Conservation (phyloP, 2,113 vertebrate genomes). For the Narcine bancroftii region DNA sequence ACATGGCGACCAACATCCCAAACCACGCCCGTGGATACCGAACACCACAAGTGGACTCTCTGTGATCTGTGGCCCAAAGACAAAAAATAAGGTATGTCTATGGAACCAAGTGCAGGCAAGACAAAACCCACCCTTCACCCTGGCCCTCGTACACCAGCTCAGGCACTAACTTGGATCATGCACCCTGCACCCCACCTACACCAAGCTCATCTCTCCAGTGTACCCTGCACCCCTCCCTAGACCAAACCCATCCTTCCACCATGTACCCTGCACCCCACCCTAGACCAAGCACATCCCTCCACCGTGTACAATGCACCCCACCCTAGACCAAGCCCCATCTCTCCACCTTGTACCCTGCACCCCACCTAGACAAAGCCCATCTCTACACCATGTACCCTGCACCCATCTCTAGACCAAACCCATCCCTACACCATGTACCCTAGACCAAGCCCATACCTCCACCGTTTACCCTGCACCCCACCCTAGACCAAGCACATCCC, state of each 20-base stretch:
- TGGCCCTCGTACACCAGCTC: background rate
- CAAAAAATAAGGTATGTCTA: background rate
- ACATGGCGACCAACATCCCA: conserved; percentile 40
- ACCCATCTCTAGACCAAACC: too few species aligned
- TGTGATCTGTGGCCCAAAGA: conserved; percentile 41
- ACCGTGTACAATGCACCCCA: too few species aligned
- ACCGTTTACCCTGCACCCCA: too few species aligned
- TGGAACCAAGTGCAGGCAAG: background rate
- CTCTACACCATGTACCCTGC: too few species aligned
- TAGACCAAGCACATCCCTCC: background rate
- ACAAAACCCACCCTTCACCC: too few species aligned
- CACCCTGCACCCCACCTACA: background rate
- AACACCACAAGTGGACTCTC: conserved; percentile 39
- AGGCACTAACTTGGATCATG: too few species aligned
- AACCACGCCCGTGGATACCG: conserved; percentile 42
- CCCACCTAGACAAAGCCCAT: too few species aligned
- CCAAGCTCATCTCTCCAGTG: background rate
- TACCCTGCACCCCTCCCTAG: background rate
- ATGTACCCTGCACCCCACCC: background rate
- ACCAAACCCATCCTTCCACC: background rate
- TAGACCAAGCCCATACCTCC: too few species aligned
- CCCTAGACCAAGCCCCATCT: too few species aligned
- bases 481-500: too few species aligned
- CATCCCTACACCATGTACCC: background rate
- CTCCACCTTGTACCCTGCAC: too few species aligned